Conservation (phyloP, 2,113 vertebrate species). For the Laterallus jamaicensis region DNA sequence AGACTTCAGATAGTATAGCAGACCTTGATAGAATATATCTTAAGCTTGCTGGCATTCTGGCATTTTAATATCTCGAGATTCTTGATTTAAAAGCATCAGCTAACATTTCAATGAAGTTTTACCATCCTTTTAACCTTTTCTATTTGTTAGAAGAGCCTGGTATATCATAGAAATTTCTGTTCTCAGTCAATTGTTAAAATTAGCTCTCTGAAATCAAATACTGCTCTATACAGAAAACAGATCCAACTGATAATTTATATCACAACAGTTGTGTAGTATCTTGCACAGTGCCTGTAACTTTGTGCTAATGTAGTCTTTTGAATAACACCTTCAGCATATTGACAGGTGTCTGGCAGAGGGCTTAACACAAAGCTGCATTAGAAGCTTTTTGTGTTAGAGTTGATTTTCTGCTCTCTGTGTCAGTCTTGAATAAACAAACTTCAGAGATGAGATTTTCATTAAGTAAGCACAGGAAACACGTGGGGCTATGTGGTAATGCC, state of each 20-base stretch:
- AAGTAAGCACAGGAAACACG: slow-evolving; percentile 22
- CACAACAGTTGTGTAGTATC: neutral
- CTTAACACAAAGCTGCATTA: neutral
- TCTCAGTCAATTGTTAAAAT: neutral
- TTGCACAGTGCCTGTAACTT: neutral
- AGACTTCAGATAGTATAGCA: neutral
- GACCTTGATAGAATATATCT: neutral
- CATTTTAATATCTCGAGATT: neutral
- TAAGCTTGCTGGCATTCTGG: neutral
- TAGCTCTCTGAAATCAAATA: slow-evolving; percentile 25
- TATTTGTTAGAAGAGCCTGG: neutral
- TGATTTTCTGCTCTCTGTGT: slow-evolving; percentile 39
- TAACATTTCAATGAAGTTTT: neutral
- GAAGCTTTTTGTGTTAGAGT: slow-evolving; percentile 20
- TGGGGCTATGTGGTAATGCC: neutral
- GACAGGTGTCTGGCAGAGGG: slow-evolving; percentile 49
- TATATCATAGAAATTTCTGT: neutral
- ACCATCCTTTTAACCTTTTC: neutral
- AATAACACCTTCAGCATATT: neutral
- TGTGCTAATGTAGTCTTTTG: neutral
- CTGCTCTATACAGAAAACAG: neutral
- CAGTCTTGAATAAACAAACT: slow-evolving; percentile 40
- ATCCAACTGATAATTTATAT: neutral
- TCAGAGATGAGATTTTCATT: slow-evolving; percentile 19
- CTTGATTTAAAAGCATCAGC: neutral